These are phyloP conservation scores for Drosophila erecta DNA, from an alignment of 1,140 invertebrate species.

Conservation along the genomic window DNA sequence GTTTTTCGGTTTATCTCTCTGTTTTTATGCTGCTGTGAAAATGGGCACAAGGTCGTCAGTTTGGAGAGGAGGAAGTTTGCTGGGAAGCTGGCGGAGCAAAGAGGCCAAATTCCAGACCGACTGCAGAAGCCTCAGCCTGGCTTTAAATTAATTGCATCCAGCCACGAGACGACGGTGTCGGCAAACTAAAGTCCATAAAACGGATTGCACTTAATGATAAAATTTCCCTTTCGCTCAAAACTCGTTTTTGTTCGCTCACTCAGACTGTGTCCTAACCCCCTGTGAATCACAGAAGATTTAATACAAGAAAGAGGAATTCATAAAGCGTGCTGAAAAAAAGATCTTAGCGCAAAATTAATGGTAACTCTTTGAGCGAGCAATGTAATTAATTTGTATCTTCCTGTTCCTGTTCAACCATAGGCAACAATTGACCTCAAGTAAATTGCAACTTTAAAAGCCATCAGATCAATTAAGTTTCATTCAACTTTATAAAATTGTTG, in stretches of 20 bases:
- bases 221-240: constrained; percentile 76
- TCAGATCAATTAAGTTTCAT: not conserved
- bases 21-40: constrained; percentile 62
- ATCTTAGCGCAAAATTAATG: no score
- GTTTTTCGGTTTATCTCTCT: constrained; percentile 6
- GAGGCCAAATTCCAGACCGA: constrained; percentile 9
- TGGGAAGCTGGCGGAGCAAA: constrained; percentile 47
- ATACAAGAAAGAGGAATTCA: not conserved
- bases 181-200: constrained; percentile 53
- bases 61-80: constrained; percentile 47
- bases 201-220: constrained; percentile 55
- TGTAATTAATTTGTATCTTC: no score
- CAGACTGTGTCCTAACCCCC: constrained; percentile 71
- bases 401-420: no score
- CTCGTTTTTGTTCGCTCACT: constrained; percentile 47
- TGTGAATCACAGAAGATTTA: constrained; percentile 6
- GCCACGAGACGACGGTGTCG: constrained; percentile 30
- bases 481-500: not conserved
- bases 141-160: constrained; percentile 67
- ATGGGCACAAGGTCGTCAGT: constrained; percentile 71
- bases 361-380: no score
- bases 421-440: no score
- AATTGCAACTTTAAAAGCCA: no score
- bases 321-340: no score
- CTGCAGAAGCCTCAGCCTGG: constrained; percentile 31